Evolutionary conservation across 2,888 invertebrate genomes (phyloP).

Genomic region (Merodon equestris): DNA sequence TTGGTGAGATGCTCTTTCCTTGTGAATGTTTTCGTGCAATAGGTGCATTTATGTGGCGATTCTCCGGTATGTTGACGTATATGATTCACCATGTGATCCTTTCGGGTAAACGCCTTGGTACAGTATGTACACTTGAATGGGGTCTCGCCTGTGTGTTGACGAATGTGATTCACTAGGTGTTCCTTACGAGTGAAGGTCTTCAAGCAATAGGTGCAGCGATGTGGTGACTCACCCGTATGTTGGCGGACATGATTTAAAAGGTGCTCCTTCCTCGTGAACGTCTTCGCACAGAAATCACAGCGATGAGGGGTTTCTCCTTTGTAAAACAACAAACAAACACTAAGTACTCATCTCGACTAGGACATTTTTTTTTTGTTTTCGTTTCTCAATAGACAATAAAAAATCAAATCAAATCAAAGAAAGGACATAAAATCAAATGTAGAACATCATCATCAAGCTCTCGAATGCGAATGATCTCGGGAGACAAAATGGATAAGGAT

Average conservation of each 20-base stretch:
- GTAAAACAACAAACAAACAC: slow-evolving; percentile 64
- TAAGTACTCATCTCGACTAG: slow-evolving; percentile 45
- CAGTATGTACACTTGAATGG: slow-evolving; percentile 91
- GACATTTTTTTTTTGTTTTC: neutral
- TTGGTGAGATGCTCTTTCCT: slow-evolving; percentile 92
- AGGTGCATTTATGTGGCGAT: slow-evolving; percentile 92
- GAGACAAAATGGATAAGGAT: too few relatives aligned
- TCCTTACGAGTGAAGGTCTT: slow-evolving; percentile 94
- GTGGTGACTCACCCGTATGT: slow-evolving; percentile 90
- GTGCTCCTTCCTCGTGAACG: slow-evolving; percentile 92
- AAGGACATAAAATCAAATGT: too few relatives aligned
- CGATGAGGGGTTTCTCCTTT: slow-evolving; percentile 89
- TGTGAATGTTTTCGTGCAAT: slow-evolving; percentile 89
- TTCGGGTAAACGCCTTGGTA: slow-evolving; percentile 91
- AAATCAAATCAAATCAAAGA: too few relatives aligned
- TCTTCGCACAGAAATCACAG: slow-evolving; percentile 92
- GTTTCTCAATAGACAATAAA: neutral
- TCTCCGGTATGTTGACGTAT: slow-evolving; percentile 90
- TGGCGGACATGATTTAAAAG: slow-evolving; percentile 91
- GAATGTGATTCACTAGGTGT: slow-evolving; percentile 90
- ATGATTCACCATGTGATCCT: slow-evolving; percentile 87
- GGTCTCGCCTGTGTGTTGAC: slow-evolving; percentile 91
- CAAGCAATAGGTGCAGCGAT: slow-evolving; percentile 90
- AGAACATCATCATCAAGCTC: too few relatives aligned
- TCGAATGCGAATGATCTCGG: too few relatives aligned